Base-by-base conservation (phyloP, 1,140 invertebrate species). In the Planococcus citri region DNA sequence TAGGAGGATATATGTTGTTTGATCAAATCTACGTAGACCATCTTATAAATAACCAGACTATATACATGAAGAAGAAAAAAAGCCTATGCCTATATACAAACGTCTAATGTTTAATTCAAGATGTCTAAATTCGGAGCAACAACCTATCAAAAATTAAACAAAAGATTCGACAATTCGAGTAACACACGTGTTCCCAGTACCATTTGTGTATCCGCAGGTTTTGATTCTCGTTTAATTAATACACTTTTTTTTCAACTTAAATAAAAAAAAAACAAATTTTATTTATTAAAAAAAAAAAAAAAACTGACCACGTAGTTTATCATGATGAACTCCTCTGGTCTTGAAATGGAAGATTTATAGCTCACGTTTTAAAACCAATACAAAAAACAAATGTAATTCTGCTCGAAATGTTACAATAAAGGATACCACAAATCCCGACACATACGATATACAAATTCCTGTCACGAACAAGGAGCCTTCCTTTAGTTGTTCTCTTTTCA, bases 261-360 rank as follows among this genome's bases (percentile, higher is more conserved):
- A 51, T 20, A 20, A 51, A 17, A 20, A n/a, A 51, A 51, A 51
- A 9, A 51, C 2, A 51, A 3, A 9, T 3, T 17, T 14, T 17
- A 17, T 51, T 51, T 51, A 20, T 20, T 27, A 3, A 25, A 17
- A 64, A 64, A 64, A 6, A 64, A 24, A 22, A 64, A 25, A 25
- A 17, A n/a, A 58, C n/a, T 60, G 60, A 27, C 14, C 22, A 51
- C 41, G 33, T 60, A 60, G n/a, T n/a, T 22, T 21, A 20, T 69
- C 14, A 17, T 25, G 29, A 69, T 20, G 29, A 2, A 20, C 6
- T 9, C 41, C 6, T 4, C 17, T 51, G n/a, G 17, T 41, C n/a
- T 69, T 25, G 24, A 41, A 25, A 70, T 25, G n/a, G 41, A 70
- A 37, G 58, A 70, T 27, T 51, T 57, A 37, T n/a, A 27, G 10